Evolutionary conservation across 2,888 invertebrate species (phyloP), one percentile per base, ranked within the genome.

Genomic region (Atethmia centrago): DNA sequence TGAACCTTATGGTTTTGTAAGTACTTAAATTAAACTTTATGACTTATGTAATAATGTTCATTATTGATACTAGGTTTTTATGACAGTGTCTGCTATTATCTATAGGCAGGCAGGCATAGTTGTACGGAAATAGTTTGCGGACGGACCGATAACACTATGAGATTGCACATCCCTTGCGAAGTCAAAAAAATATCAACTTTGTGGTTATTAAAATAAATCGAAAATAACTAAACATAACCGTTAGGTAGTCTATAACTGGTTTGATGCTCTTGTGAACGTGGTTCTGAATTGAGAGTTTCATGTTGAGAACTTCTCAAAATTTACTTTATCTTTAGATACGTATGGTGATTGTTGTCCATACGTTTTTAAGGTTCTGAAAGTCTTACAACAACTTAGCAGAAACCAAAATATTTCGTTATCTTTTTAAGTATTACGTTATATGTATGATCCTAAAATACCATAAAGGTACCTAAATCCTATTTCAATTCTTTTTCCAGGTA

Each of bases 401-500:
- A 66, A 1, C 3, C 7, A 36, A n/a, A 58, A 28, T 12, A 49
- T 49, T 9, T n/a, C 19, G 12, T 67, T 42, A 61, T 47, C 42
- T 42, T 42, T 42, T 12, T 12, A 36, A 5, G 4, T 36, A 9
- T 40, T 40, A n/a, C n/a, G n/a, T n/a, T n/a, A n/a, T n/a, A n/a
- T n/a, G n/a, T n/a, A 42, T 42, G 42, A 12, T 14, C 42, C 12
- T 42, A 42, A 42, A 42, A 12, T 42, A 42, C n/a, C n/a, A n/a
- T n/a, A n/a, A n/a, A n/a, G n/a, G 14, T 42, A 42, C 10, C 42
- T 42, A n/a, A 53, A 77, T 55, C 36, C 3, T 31, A 14, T 47
- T 55, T 77, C 0, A 36, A 61, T 36, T 53, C 1, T n/a, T 86
- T 83, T 78, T 78, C 72, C 87, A 99, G 98, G 97, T 97, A 36